Conservation (phyloP, 2,888 invertebrate species). For the Druceiella hillmani region DNA sequence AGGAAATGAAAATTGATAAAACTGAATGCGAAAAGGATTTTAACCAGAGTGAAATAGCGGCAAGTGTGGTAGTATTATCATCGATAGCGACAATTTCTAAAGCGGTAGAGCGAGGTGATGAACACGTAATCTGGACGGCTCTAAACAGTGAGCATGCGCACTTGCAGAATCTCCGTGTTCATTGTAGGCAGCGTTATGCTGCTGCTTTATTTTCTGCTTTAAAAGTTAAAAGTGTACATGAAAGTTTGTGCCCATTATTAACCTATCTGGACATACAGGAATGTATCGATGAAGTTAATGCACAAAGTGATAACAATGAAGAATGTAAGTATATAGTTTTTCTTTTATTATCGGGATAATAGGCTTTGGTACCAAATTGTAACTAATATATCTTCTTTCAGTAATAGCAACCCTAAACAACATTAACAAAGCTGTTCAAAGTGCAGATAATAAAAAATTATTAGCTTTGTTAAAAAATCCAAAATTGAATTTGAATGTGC, state of each 20-base stretch:
- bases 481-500: constrained; percentile 38
- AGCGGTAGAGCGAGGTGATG: constrained; percentile 56
- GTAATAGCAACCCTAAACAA: constrained; percentile 52
- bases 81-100: constrained; percentile 59
- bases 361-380: constrained; percentile 17
- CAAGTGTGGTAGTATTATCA: constrained; percentile 54
- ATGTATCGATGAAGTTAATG: constrained; percentile 59
- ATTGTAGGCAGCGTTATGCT: constrained; percentile 52
- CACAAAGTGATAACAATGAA: constrained; percentile 55
- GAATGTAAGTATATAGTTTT: constrained; percentile 36
- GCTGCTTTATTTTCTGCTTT: constrained; percentile 42
- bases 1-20: constrained; percentile 61
- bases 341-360: too few relatives aligned
- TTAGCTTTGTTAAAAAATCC: constrained; percentile 45
- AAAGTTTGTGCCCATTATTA: constrained; percentile 51
- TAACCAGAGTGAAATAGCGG: constrained; percentile 57
- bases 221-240: constrained; percentile 43
- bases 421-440: constrained; percentile 55
- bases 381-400: constrained; percentile 29
- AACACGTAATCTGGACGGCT: constrained; percentile 51
- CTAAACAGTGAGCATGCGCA: constrained; percentile 46
- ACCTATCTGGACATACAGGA: constrained; percentile 64
- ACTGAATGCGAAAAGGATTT: constrained; percentile 52
- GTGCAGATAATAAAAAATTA: constrained; percentile 46
- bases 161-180: constrained; percentile 48